These are phyloP conservation scores for Tetranychus piercei DNA, from an alignment of 2,888 invertebrate genomes.

Conservation along the genomic window DNA sequence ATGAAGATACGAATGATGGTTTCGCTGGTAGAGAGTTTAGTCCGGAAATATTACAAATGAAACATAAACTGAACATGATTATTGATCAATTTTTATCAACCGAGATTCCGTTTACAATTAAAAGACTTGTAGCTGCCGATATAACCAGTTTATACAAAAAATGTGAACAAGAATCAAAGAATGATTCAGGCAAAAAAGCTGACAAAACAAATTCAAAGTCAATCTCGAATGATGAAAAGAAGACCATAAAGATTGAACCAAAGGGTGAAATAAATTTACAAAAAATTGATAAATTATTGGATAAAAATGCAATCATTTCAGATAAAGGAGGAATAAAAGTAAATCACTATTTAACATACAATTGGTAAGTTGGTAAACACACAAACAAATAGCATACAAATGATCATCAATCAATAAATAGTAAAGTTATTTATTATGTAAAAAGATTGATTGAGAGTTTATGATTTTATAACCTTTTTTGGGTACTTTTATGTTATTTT, in stretches of 20 bases:
- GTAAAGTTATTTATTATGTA: not conserved
- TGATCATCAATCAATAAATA: constrained; percentile 19
- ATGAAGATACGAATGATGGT: not conserved
- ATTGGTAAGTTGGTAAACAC: constrained; percentile 36
- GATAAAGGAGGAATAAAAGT: constrained; percentile 64
- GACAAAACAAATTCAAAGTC: not conserved
- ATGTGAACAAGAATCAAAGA: constrained; percentile 25
- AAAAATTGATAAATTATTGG: not conserved
- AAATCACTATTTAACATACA: constrained; percentile 59
- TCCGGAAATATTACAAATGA: constrained; percentile 30
- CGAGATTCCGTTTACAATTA: constrained; percentile 57
- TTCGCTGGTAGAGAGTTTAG: constrained; percentile 19
- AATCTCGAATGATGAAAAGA: not conserved
- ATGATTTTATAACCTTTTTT: constrained; percentile 11
- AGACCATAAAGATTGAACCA: not conserved
- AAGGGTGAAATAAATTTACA: not conserved
- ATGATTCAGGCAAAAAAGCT: too few species aligned
- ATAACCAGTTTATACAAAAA: constrained; percentile 52
- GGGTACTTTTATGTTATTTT: constrained; percentile 14
- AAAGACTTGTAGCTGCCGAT: constrained; percentile 65
- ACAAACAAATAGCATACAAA: too few species aligned
- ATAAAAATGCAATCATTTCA: constrained; percentile 33
- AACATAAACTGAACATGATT: constrained; percentile 30
- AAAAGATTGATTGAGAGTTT: not conserved
- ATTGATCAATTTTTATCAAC: constrained; percentile 33